phyloP scores from a whole-genome alignment of 2,797 vertebrate species.

The Epinephelus malabaricus region DNA sequence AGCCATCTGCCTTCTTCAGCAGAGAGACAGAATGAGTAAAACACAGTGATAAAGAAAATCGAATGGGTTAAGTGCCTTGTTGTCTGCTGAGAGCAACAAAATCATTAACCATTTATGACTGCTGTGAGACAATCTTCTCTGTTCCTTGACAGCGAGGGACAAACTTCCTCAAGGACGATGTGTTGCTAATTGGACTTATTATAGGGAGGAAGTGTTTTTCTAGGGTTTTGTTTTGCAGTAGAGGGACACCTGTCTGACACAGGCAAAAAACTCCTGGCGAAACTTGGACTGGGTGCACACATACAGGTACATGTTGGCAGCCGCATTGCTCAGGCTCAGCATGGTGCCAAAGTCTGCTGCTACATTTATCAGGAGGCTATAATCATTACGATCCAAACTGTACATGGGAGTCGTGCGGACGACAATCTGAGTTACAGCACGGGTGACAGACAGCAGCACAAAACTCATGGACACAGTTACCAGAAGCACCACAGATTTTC shows the following conservation, averaged over 20 bases:
- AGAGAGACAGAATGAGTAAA: constrained; percentile 1
- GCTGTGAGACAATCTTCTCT: constrained; percentile 19
- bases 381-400: constrained; percentile 69
- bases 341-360: constrained; percentile 78
- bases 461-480: constrained; percentile 78
- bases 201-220: neutral
- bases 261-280: constrained; percentile 69
- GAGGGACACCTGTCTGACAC: constrained; percentile 42
- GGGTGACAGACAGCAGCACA: constrained; percentile 69
- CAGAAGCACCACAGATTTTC: constrained; percentile 78
- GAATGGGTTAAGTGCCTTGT: constrained; percentile 21
- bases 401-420: constrained; percentile 70
- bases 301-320: constrained; percentile 80
- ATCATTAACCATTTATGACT: constrained; percentile 36
- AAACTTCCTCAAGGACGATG: neutral
- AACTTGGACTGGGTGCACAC: constrained; percentile 80
- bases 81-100: constrained; percentile 13
- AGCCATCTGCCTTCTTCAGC: constrained; percentile 4
- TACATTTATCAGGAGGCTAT: constrained; percentile 71
- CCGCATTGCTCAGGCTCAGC: constrained; percentile 78
- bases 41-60: constrained; percentile 35
- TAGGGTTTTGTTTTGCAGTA: constrained; percentile 47
- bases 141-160: neutral
- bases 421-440: constrained; percentile 76
- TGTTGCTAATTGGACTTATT: constrained; percentile 16